Evolutionary conservation across 2,888 invertebrate species (phyloP).

Genomic region (Drosophila ustulata): DNA sequence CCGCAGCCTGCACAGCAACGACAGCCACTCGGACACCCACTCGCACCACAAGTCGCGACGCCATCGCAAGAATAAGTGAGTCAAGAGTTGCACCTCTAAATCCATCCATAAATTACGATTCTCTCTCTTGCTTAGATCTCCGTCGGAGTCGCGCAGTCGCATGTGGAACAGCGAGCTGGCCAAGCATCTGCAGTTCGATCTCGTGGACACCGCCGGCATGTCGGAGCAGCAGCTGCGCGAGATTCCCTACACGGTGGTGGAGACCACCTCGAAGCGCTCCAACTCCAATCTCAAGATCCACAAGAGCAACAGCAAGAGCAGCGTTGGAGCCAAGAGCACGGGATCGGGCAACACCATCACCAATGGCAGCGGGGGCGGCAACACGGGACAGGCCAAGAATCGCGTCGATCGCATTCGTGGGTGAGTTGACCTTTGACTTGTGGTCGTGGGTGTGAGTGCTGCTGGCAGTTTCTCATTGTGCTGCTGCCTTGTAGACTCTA

Average conservation of each 20-base stretch:
- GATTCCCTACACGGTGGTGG: slow-evolving; percentile 95
- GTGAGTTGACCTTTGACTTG: slow-evolving; percentile 72
- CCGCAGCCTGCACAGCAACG: slow-evolving; percentile 84
- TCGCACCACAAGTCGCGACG: slow-evolving; percentile 84
- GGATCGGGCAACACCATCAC: slow-evolving; percentile 82
- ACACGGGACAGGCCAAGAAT: slow-evolving; percentile 83
- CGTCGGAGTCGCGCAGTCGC: slow-evolving; percentile 89
- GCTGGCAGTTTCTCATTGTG: slow-evolving; percentile 39
- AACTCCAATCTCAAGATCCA: slow-evolving; percentile 85
- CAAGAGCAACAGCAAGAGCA: slow-evolving; percentile 84
- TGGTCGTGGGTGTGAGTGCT: slow-evolving; percentile 19
- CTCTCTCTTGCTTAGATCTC: slow-evolving; percentile 86
- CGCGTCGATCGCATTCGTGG: slow-evolving; percentile 85
- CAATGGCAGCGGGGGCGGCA: slow-evolving; percentile 79
- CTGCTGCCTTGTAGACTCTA: slow-evolving; percentile 78
- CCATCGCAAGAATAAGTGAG: slow-evolving; percentile 88
- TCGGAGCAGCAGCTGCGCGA: slow-evolving; percentile 93
- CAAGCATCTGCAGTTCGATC: slow-evolving; percentile 94
- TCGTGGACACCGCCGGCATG: slow-evolving; percentile 96
- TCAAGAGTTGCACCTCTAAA: background rate
- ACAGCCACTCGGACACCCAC: slow-evolving; percentile 87
- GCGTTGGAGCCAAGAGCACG: slow-evolving; percentile 81
- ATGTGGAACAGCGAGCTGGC: slow-evolving; percentile 91
- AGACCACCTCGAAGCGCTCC: slow-evolving; percentile 86
- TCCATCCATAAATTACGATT: background rate